These are phyloP conservation scores for Dunckerocampus dactyliophorus DNA, from an alignment of 2,113 vertebrate species.

Conservation along the genomic window DNA sequence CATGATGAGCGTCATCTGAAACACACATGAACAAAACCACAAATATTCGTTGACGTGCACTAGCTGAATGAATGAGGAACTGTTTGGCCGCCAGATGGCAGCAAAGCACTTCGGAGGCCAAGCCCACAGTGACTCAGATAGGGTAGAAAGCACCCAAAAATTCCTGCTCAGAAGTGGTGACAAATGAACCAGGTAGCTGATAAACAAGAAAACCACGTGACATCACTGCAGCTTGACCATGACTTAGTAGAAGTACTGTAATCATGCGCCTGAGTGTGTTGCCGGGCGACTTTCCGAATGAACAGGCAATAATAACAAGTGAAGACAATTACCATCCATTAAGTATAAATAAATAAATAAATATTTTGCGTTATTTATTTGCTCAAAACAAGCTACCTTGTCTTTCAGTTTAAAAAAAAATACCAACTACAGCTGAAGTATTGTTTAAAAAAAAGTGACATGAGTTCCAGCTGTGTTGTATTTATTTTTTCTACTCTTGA, in stretches of 20 bases:
- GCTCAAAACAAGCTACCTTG: no score
- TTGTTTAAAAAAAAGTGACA: constrained; percentile 33
- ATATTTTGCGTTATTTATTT: no score
- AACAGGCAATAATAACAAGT: constrained; percentile 15
- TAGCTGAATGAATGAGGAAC: not conserved
- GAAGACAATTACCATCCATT: constrained; percentile 15
- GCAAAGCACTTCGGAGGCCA: constrained; percentile 17
- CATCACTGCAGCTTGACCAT: not conserved
- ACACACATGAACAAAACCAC: not conserved
- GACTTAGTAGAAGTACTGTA: not conserved
- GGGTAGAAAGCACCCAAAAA: constrained; percentile 21
- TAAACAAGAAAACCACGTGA: not conserved
- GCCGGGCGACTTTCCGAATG: constrained; percentile 41
- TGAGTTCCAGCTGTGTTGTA: constrained; percentile 40
- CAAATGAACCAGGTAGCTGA: not conserved
- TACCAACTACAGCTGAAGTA: constrained; percentile 16
- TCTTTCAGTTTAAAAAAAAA: no score
- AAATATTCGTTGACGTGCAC: not conserved
- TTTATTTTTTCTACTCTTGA: constrained; percentile 1
- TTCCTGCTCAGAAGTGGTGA: constrained; percentile 2
- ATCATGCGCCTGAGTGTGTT: constrained; percentile 47
- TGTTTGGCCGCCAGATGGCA: constrained; percentile 44
- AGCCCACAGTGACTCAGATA: not conserved
- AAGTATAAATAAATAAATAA: constrained; percentile 5
- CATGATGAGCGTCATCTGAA: not conserved